These are phyloP conservation scores for Geococcyx californianus DNA, from an alignment of 2,113 vertebrate species.

Conservation along the genomic window DNA sequence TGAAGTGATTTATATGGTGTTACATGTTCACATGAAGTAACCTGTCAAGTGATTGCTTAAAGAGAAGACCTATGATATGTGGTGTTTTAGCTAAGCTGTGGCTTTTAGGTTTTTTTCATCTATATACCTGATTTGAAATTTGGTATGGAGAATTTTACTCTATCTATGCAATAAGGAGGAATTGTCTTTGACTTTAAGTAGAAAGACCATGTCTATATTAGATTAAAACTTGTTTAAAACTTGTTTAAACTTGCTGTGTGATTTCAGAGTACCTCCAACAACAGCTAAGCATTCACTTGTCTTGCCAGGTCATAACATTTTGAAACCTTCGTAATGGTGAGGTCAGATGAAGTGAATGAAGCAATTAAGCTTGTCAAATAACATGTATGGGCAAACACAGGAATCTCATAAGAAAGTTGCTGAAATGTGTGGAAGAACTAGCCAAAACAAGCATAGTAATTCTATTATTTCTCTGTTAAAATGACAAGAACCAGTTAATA, in stretches of 20 bases:
- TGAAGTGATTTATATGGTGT: background rate
- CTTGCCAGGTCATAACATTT: background rate
- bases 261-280: background rate
- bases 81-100: background rate
- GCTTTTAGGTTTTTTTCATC: background rate
- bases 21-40: background rate
- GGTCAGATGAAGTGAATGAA: background rate
- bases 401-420: background rate
- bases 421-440: background rate
- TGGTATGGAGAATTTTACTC: background rate
- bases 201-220: background rate
- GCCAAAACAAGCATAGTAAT: background rate
- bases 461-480: background rate
- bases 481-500: background rate
- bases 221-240: background rate
- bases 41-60: background rate
- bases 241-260: background rate
- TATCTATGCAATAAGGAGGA: background rate
- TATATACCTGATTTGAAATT: background rate
- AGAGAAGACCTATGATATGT: background rate
- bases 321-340: background rate
- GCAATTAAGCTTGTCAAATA: background rate
- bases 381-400: background rate
- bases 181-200: background rate
- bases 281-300: background rate